Evolutionary conservation across 2,113 vertebrate genomes (phyloP), one percentile per base, ranked within the genome.

Genomic region (Chamaea fasciata): DNA sequence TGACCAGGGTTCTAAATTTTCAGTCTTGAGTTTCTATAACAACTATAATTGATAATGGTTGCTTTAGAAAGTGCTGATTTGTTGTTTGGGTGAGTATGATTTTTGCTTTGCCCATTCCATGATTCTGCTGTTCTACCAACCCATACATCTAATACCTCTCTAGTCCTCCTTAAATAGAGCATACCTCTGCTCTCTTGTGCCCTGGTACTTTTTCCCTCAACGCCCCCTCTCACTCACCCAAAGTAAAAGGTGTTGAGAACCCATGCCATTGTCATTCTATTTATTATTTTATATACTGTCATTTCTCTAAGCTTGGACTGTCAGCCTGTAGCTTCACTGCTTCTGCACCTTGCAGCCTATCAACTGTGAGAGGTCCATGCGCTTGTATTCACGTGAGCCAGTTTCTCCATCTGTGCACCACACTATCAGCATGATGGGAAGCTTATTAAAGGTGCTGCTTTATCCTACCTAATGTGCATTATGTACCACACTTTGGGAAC

Each of bases 211-310:
- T 37, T 60, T 28, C 28, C 3, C 9, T 62, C 5, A 6, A 19
- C 13, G 46, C 3, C 2, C 3, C 1, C 6, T 4, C 11, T 39
- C 9, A n/a, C 6, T 10, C 12, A 18, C 27, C 10, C 21, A 6
- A 35, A 30, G 23, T 46, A 35, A 37, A 83, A 60, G 5, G 22
- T 59, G 15, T 79, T 69, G 2, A 33, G 7, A 67, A 33, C 4
- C 14, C 2, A 4, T 42, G 37, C 17, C 57, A 57, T 11, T 62
- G 46, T 62, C 0, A 30, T 50, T 83, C 50, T 70, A 69, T 60
- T 55, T 37, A 31, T 35, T 71, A 7, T 44, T 70, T 62, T 31
- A 17, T 63, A 42, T 44, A 23, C 6, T 52, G 11, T 8, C 2
- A 20, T 59, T 76, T 70, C 5, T 76, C 12, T 56, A 41, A 33